phyloP scores from a whole-genome alignment of 64 coral and sea anemone species.

The Astreopora myriophthalma region DNA sequence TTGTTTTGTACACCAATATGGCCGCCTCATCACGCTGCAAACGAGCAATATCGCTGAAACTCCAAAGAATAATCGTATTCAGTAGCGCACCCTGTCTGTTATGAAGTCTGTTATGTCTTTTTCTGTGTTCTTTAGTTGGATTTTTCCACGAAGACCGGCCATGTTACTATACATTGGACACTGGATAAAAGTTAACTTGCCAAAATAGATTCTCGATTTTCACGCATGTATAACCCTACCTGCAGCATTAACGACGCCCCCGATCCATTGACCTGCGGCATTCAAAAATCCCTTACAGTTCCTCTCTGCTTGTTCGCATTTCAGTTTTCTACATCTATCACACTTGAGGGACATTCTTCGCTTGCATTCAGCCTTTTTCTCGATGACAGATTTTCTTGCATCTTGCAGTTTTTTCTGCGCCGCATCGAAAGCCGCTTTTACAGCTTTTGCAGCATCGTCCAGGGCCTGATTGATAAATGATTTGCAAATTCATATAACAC shows the following conservation, averaged over 20 bases:
- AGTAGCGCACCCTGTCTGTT: no score
- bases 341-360: slow-evolving; percentile 95
- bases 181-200: no score
- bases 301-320: slow-evolving; percentile 82
- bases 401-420: slow-evolving; percentile 78
- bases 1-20: no score
- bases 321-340: slow-evolving; percentile 81
- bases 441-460: slow-evolving; percentile 83
- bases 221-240: slow-evolving; percentile 23
- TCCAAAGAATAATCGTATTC: no score
- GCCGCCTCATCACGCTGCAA: no score
- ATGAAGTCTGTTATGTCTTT: no score
- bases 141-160: no score
- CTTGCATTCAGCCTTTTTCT: slow-evolving; percentile 91
- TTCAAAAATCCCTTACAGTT: slow-evolving; percentile 93
- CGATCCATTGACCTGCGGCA: slow-evolving; percentile 88
- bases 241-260: slow-evolving; percentile 84
- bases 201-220: neutral
- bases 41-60: no score
- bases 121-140: no score
- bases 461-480: slow-evolving; percentile 53
- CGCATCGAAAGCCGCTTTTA: slow-evolving; percentile 85
- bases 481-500: neutral
- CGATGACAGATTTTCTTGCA: slow-evolving; percentile 77
- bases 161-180: no score